Evolutionary conservation across 1,140 invertebrate genomes (phyloP).

Genomic region (Hermetia illucens): DNA sequence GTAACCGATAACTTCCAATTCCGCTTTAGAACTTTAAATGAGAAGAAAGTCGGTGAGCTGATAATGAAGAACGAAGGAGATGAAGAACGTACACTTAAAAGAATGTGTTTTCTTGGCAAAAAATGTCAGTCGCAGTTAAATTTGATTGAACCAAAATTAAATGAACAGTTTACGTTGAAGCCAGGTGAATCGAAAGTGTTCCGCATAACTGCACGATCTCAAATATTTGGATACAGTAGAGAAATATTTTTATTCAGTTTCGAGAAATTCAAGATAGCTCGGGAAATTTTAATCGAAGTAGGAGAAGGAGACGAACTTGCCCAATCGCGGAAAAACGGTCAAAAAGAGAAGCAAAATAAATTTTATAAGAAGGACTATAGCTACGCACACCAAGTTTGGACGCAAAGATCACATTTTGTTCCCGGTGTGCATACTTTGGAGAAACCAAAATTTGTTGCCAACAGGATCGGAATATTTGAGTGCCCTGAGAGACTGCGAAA

Average conservation of each 20-base stretch:
- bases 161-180: conserved; percentile 18
- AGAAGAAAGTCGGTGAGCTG: conserved; percentile 21
- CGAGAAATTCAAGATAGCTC: conserved; percentile 38
- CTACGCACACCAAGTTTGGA: conserved; percentile 24
- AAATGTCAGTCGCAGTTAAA: conserved; percentile 25
- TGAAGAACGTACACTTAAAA: conserved; percentile 15
- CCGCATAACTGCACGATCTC: conserved; percentile 33
- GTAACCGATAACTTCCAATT: conserved; percentile 28
- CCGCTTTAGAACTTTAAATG: conserved; percentile 24
- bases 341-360: conserved; percentile 12
- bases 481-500: conserved; percentile 42
- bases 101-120: conserved; percentile 20
- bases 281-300: conserved; percentile 36
- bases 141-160: conserved; percentile 15
- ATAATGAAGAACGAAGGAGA: conserved; percentile 27
- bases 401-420: conserved; percentile 22
- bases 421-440: conserved; percentile 42
- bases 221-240: conserved; percentile 38
- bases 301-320: conserved; percentile 10
- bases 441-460: conserved; percentile 25
- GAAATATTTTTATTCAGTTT: conserved; percentile 44
- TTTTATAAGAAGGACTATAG: conserved; percentile 19
- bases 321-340: conserved; percentile 7
- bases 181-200: conserved; percentile 23
- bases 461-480: conserved; percentile 34